Evolutionary conservation across 2,888 invertebrate genomes (phyloP), one percentile per base, ranked within the genome.

Genomic region (Drosophila atroscutellata): DNA sequence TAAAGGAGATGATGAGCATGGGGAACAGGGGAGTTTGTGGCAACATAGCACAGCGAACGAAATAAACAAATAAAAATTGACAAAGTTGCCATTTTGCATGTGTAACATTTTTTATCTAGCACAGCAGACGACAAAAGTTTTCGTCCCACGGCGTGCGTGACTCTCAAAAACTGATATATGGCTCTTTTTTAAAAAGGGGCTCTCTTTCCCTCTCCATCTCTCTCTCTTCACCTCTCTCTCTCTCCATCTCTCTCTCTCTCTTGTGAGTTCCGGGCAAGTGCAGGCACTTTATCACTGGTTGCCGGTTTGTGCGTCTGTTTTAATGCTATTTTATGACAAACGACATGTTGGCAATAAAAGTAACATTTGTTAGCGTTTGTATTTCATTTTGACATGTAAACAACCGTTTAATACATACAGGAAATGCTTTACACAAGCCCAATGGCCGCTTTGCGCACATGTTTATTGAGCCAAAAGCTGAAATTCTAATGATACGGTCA

Each of bases 271-370:
- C 24, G 15, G 26, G 32, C 26, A 26, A 26, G 45, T 28, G 15
- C 47, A 39, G n/a, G 63, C 68, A 45, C 39, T 76, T 76, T 72
- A 77, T 73, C 76, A 55, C 55, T 58, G 64, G 45, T 68, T 60
- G 63, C 54, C 56, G 15, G 63, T 72, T 55, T 56, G 68, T 65
- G 68, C 71, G 77, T 74, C 51, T 62, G 68, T 67, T 71, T 78
- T 62, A 54, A 62, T 78, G 75, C 61, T 67, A 67, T 67, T 77
- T 77, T 77, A 77, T 78, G 78, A 74, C 78, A 78, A 64, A 78
- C 75, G 68, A 78, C 75, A 78, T 68, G 75, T 74, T 58, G 51
- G 77, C 81, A 75, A 80, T 81, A 82, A 82, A 81, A 80, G 75
- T 72, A 77, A 74, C 73, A 77, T 81, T 81, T 81, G 65, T 65